These are phyloP conservation scores for Drosophila azteca DNA, from an alignment of 1,140 invertebrate genomes.

Conservation along the genomic window DNA sequence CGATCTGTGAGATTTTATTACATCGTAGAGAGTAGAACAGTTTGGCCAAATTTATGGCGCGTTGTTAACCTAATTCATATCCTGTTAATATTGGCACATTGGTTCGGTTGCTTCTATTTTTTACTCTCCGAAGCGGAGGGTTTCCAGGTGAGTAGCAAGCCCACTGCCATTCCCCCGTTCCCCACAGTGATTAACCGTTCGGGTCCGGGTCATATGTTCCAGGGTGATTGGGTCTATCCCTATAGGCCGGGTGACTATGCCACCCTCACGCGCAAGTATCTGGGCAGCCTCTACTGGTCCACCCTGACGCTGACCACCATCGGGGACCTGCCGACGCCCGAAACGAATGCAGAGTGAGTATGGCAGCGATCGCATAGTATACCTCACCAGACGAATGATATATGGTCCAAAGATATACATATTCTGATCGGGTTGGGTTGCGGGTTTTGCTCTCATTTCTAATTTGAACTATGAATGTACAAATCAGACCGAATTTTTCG, in stretches of 20 bases:
- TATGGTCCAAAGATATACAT: neutral
- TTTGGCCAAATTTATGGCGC: conserved; percentile 98
- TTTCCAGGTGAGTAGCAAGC: conserved; percentile 87
- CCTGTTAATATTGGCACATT: conserved; percentile 96
- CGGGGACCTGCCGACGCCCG: conserved; percentile 96
- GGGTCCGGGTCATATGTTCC: conserved; percentile 8
- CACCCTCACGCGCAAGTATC: conserved; percentile 94
- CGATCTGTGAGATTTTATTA: conserved; percentile 96
- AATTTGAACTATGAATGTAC: neutral
- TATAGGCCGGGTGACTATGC: conserved; percentile 93
- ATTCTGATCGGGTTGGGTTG: too few relatives aligned
- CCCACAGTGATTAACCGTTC: neutral
- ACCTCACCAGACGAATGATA: conserved; percentile 88
- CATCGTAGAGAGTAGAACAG: conserved; percentile 96
- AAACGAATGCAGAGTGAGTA: conserved; percentile 98
- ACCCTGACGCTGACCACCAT: conserved; percentile 98
- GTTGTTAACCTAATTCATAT: conserved; percentile 98
- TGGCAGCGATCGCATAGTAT: neutral
- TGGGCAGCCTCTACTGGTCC: conserved; percentile 97
- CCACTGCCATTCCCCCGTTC: too few relatives aligned
- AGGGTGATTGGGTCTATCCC: conserved; percentile 96
- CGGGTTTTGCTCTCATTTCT: conserved; percentile 85
- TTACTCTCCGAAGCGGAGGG: conserved; percentile 95
- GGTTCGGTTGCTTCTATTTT: conserved; percentile 99
- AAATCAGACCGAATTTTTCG: conserved; percentile 85